Conservation (phyloP, 2,888 invertebrate species). For the Pseudococcus jackbeardsleyi region DNA sequence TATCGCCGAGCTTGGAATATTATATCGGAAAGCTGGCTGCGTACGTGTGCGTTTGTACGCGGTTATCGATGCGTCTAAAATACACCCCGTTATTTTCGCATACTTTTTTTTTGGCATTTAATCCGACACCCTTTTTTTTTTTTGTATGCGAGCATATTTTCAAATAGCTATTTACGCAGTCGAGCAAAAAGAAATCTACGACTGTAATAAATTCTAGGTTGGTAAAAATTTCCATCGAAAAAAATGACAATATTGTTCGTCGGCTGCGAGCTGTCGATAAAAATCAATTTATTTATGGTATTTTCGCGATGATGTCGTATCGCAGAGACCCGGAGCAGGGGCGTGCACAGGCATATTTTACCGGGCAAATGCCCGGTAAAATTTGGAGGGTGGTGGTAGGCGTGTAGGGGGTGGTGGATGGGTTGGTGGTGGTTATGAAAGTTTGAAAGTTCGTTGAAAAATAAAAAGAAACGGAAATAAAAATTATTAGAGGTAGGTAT, state of each 20-base stretch:
- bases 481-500: too few species aligned
- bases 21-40: neutral
- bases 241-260: conserved; percentile 33
- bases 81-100: neutral
- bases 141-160: neutral
- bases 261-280: conserved; percentile 41
- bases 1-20: neutral
- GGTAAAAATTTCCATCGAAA: conserved; percentile 9
- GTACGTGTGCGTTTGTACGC: neutral
- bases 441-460: too few species aligned
- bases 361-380: too few species aligned
- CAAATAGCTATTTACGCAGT: conserved; percentile 13
- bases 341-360: too few species aligned
- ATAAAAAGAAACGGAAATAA: too few species aligned
- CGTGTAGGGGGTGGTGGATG: too few species aligned
- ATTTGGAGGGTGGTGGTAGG: too few species aligned
- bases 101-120: conserved; percentile 26
- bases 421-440: too few species aligned
- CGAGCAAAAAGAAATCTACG: conserved; percentile 27
- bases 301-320: conserved; percentile 24
- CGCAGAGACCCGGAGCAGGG: too few species aligned
- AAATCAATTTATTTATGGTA: conserved; percentile 40
- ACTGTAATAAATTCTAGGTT: conserved; percentile 12
- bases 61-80: conserved; percentile 17
- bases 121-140: conserved; percentile 14